Percentiles rank a stretch among this genome's conserved stretches.
phyloP scores from a whole-genome alignment of 2,113 vertebrate species.

The Hippoglossus stenolepis region DNA sequence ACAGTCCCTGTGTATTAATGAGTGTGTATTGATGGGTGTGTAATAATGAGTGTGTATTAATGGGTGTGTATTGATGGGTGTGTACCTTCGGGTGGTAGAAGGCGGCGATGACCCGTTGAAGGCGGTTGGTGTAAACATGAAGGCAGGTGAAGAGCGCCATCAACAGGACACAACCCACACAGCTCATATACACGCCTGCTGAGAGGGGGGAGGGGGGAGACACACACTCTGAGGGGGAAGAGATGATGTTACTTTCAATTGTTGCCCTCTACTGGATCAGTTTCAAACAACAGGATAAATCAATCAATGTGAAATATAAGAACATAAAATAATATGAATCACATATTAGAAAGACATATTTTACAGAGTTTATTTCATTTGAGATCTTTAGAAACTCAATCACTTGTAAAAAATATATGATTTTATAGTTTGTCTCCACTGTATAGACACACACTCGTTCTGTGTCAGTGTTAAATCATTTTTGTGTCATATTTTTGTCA shows the following conservation, averaged over 20 bases:
- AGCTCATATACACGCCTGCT: conserved; percentile 66
- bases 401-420: too few species aligned
- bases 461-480: too few species aligned
- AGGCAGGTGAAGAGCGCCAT: conserved; percentile 81
- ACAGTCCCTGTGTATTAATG: too few species aligned
- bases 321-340: neutral
- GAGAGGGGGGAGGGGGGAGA: conserved; percentile 58
- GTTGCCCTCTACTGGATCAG: conserved; percentile 21
- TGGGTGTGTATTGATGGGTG: neutral
- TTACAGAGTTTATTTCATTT: too few species aligned
- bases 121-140: conserved; percentile 87
- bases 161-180: conserved; percentile 57
- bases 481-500: neutral
- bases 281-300: neutral
- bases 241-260: neutral
- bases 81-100: conserved; percentile 90
- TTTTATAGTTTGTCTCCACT: too few species aligned
- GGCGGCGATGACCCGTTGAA: conserved; percentile 84
- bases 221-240: conserved; percentile 62
- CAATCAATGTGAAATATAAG: too few species aligned
- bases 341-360: too few species aligned
- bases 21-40: neutral
- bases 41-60: conserved; percentile 45
- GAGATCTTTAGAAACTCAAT: too few species aligned
- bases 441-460: too few species aligned